phyloP scores from a whole-genome alignment of 2,888 invertebrate genomes.

The Papilio protenor region DNA sequence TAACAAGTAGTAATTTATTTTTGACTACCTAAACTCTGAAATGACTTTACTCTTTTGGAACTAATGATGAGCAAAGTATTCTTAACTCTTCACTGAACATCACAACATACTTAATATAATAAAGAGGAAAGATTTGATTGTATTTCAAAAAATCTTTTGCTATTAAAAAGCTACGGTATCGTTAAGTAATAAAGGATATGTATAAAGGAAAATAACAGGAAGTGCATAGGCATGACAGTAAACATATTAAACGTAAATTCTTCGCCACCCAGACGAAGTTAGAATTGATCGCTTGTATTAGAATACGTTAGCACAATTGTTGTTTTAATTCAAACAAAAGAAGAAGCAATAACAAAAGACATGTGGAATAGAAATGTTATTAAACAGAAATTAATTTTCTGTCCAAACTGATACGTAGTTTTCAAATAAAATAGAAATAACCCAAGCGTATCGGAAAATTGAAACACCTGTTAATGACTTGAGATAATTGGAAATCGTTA shows the following conservation, averaged over 20 bases:
- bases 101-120: neutral
- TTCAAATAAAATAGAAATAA: conserved; percentile 27
- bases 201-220: too few relatives aligned
- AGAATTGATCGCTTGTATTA: too few relatives aligned
- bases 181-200: too few relatives aligned
- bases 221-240: too few relatives aligned
- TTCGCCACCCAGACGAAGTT: too few relatives aligned
- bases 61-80: neutral
- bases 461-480: conserved; percentile 55
- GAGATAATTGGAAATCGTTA: conserved; percentile 55
- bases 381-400: conserved; percentile 15
- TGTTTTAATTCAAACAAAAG: neutral
- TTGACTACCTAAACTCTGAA: neutral
- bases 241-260: too few relatives aligned
- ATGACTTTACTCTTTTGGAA: neutral
- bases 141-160: too few relatives aligned
- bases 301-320: neutral
- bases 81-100: neutral
- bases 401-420: conserved; percentile 1
- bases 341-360: neutral
- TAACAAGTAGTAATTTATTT: neutral
- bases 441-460: conserved; percentile 41
- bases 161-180: too few relatives aligned
- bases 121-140: too few relatives aligned
- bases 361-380: conserved; percentile 6